These are phyloP conservation scores for Thymelicus lineola DNA, from an alignment of 2,888 invertebrate genomes.

Conservation along the genomic window DNA sequence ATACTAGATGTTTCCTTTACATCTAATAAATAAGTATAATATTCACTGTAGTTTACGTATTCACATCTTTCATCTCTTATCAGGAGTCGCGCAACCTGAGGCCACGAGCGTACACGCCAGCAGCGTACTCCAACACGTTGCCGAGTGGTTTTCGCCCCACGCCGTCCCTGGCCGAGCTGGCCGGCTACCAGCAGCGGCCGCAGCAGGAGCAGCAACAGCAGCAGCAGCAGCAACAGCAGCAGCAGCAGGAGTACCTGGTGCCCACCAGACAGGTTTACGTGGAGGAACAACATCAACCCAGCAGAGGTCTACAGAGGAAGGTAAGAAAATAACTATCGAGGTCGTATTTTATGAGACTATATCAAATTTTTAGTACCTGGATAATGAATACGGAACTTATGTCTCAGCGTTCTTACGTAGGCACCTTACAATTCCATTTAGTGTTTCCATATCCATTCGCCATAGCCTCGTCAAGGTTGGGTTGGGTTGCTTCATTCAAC, in stretches of 20 bases:
- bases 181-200: conserved; percentile 69
- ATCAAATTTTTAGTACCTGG: too few species aligned
- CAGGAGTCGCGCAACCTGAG: conserved; percentile 80
- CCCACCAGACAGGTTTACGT: conserved; percentile 63
- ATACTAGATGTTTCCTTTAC: too few species aligned
- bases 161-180: conserved; percentile 75
- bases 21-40: too few species aligned
- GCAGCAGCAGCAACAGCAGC: conserved; percentile 55
- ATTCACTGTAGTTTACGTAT: too few species aligned
- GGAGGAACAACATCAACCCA: conserved; percentile 90
- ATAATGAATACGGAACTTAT: too few species aligned
- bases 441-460: too few species aligned
- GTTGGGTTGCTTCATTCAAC: too few species aligned
- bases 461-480: too few species aligned
- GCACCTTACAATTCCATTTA: too few species aligned
- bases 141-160: conserved; percentile 78
- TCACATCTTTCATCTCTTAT: neutral
- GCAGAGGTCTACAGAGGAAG: conserved; percentile 67
- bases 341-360: too few species aligned
- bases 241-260: conserved; percentile 60
- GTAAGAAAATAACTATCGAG: conserved; percentile 46
- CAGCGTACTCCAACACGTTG: conserved; percentile 67
- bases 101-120: conserved; percentile 76
- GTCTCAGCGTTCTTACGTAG: too few species aligned
- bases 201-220: conserved; percentile 54